phyloP scores from a whole-genome alignment of 2,113 vertebrate species.

The Chloropsis cyanopogon region DNA sequence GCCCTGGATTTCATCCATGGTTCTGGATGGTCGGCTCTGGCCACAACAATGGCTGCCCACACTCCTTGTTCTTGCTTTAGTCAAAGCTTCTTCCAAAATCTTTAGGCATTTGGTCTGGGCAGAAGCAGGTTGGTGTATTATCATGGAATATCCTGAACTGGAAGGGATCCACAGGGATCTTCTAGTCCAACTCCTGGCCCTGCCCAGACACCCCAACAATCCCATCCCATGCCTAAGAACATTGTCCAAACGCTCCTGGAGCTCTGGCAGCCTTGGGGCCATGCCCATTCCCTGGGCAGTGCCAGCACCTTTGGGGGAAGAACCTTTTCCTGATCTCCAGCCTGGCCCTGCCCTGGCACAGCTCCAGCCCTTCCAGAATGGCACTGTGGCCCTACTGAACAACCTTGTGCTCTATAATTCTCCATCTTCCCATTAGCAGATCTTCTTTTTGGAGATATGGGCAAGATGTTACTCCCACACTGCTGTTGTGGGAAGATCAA shows the following conservation, averaged over 20 bases:
- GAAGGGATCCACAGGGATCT: too few relatives aligned
- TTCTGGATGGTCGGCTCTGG: neutral
- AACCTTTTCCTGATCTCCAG: neutral
- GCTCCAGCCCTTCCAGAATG: accelerated
- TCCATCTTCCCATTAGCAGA: neutral
- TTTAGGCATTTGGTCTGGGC: neutral
- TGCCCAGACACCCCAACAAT: neutral
- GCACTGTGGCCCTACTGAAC: neutral
- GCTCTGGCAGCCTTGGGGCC: too few relatives aligned
- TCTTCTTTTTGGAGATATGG: neutral
- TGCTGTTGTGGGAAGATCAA: neutral
- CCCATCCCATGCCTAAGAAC: neutral
- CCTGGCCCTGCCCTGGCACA: neutral
- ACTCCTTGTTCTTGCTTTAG: neutral
- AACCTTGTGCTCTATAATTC: neutral
- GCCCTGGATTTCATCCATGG: accelerated
- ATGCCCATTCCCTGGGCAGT: neutral
- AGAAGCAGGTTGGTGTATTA: neutral
- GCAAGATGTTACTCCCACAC: neutral
- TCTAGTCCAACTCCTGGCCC: accelerated
- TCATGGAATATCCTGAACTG: too few relatives aligned
- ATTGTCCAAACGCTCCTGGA: accelerated
- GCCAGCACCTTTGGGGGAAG: neutral
- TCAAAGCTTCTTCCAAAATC: neutral
- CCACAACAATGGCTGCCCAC: neutral